phyloP scores from a whole-genome alignment of 2,888 invertebrate species.

The Chaetoderma sp. region DNA sequence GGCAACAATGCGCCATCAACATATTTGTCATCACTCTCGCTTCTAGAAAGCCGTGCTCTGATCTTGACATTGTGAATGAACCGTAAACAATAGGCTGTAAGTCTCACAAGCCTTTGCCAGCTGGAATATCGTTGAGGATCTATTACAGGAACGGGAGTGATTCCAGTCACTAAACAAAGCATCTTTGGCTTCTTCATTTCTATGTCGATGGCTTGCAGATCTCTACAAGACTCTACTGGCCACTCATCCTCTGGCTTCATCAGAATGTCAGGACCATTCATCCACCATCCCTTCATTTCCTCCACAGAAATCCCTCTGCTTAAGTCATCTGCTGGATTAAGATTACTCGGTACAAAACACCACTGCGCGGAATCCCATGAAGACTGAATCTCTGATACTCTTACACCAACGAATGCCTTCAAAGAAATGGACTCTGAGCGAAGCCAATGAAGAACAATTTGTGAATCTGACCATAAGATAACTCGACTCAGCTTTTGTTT shows the following conservation, averaged over 20 bases:
- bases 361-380: slow-evolving; percentile 1
- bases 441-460: slow-evolving; percentile 9
- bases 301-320: too few relatives aligned
- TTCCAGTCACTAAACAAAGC: too few relatives aligned
- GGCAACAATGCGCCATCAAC: neutral
- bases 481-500: neutral
- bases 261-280: neutral
- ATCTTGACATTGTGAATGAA: neutral
- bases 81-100: neutral
- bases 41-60: too few relatives aligned
- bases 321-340: slow-evolving; percentile 12
- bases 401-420: slow-evolving; percentile 3
- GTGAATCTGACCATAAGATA: slow-evolving; percentile 2
- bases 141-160: too few relatives aligned
- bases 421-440: neutral
- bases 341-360: slow-evolving; percentile 2
- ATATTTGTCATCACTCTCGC: too few relatives aligned
- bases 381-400: slow-evolving; percentile 9
- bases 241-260: neutral
- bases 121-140: neutral
- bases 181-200: too few relatives aligned
- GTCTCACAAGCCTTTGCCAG: neutral
- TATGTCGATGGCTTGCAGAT: too few relatives aligned
- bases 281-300: too few relatives aligned
- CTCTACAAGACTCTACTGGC: slow-evolving; percentile 2